Base-by-base conservation (phyloP, 2,113 vertebrate genomes). In the Raja brachyura region DNA sequence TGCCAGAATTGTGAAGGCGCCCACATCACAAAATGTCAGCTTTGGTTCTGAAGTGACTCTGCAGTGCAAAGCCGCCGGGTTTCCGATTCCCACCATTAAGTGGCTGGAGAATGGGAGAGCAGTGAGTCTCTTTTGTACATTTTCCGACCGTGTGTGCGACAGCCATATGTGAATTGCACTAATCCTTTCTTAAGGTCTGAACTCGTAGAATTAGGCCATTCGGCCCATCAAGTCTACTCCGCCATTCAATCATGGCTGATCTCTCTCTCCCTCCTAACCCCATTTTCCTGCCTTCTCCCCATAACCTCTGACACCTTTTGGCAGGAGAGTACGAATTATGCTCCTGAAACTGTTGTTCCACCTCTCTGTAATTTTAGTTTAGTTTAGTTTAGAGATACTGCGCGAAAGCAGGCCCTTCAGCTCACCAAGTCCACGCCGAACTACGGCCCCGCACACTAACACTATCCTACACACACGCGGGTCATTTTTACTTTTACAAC, bases 51-150 rank as follows among this genome's bases (percentile, higher is more conserved):
- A 98, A 96, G 97, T 99, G 93, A 97, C 96, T 0, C 93, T 99
- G 93, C 97, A 96, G 93, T 99, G 99, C 70, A 96, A 97, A 0
- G 98, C 98, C 0, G 97, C 97, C 0, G 99, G 99, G 56, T 97
- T 98, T 95, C 99, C 99, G 39, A 96, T 97, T 68, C 98, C 99
- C 61, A 97, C 97, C 22, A 94, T 99, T 94, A 98, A 97, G 93
- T 99, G 99, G 99, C 96, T 99, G 95, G 98, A 99, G 96, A 99
- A 99, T 11, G 98, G 98, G 93, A 98, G 98, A 95, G 96, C 97
- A 73, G 98, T 99, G 96, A 98, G 98, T 97, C 10, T 93, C 92
- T 92, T 94, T 93, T 7, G 5, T 73, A 6, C 22, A 5, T 68
- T 20, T 70, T 90, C 70, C 63, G 20, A 33, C 48, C 10, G 33